These are phyloP conservation scores for Marasmarcha lunaedactyla DNA, from an alignment of 2,888 invertebrate genomes.

Conservation along the genomic window DNA sequence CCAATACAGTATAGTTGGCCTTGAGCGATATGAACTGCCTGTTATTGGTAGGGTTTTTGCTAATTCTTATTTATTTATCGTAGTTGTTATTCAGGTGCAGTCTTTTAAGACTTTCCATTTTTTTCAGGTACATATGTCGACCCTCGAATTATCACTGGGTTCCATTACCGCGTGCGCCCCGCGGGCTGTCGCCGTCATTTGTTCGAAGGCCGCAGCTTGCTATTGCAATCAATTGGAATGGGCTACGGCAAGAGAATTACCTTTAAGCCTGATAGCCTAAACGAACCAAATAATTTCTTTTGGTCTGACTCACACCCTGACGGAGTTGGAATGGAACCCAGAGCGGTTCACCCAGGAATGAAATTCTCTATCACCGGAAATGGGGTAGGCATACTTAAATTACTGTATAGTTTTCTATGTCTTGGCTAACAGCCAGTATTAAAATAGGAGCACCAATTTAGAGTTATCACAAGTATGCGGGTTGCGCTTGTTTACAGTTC, in stretches of 20 bases:
- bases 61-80: background rate
- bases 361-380: constrained; percentile 73
- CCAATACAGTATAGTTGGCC: constrained; percentile 74
- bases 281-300: constrained; percentile 75
- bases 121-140: constrained; percentile 79
- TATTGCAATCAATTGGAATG: constrained; percentile 76
- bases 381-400: constrained; percentile 45
- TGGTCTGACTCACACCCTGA: constrained; percentile 84
- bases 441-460: too few species aligned
- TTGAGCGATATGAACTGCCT: constrained; percentile 76
- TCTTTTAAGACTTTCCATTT: background rate
- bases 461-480: constrained; percentile 4
- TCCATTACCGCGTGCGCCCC: constrained; percentile 77
- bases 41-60: constrained; percentile 70
- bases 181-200: constrained; percentile 74
- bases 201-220: constrained; percentile 74
- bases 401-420: constrained; percentile 6
- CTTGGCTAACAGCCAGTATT: constrained; percentile 24
- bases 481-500: constrained; percentile 23
- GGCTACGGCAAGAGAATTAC: constrained; percentile 83
- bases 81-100: too few species aligned
- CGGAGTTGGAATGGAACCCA: constrained; percentile 76
- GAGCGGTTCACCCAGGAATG: constrained; percentile 76
- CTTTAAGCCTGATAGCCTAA: constrained; percentile 74
- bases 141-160: constrained; percentile 78